Evolutionary conservation across 2,113 vertebrate species (phyloP).

Genomic region (Gavia stellata): DNA sequence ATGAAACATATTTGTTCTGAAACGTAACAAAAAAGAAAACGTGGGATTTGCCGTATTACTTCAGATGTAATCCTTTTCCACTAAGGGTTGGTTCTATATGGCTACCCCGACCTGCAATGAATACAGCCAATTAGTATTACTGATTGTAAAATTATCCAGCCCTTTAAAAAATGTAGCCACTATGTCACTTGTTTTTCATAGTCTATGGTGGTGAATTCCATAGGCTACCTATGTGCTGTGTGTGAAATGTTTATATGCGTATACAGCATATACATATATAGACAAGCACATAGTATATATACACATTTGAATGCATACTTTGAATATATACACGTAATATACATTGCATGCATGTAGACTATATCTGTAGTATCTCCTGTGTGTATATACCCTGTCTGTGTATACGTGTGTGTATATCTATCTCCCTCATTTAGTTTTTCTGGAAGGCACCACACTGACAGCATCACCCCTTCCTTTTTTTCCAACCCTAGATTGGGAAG

Average conservation of each 20-base stretch:
- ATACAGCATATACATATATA: neutral
- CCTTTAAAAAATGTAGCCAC: neutral
- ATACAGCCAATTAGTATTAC: neutral
- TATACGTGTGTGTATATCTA: neutral
- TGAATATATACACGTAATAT: neutral
- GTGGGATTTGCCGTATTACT: neutral
- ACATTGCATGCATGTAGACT: neutral
- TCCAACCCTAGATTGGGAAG: constrained; percentile 90
- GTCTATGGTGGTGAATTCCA: neutral
- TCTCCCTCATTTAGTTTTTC: neutral
- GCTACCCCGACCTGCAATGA: neutral
- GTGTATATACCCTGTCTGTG: neutral
- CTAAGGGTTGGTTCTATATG: neutral
- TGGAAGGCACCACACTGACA: constrained; percentile 23
- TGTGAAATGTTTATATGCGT: neutral
- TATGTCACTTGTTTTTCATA: neutral
- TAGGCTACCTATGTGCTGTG: neutral
- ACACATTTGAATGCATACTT: neutral
- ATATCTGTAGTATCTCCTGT: neutral
- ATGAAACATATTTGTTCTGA: neutral
- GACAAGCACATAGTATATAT: neutral
- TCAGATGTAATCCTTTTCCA: neutral
- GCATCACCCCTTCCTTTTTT: constrained; percentile 42
- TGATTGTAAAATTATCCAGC: neutral
- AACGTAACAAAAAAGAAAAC: neutral